A percentile compares a stretch with the other conserved stretches of the same genome.
Evolutionary conservation across 2,113 vertebrate genomes (phyloP).

Genomic region (Pluvialis apricaria): DNA sequence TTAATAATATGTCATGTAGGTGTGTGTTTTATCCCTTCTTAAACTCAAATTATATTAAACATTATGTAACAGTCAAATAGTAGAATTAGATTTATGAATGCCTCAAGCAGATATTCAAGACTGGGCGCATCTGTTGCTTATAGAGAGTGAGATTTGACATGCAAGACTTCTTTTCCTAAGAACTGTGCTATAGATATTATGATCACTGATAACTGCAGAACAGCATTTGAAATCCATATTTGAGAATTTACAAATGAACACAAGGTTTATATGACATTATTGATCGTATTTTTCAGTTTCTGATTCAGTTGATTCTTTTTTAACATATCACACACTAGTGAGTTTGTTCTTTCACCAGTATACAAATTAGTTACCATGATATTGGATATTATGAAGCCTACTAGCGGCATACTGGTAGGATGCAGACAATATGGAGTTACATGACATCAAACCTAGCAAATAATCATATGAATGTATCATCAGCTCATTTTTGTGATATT

Average conservation of each 20-base stretch:
- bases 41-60: not conserved
- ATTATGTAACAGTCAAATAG: not conserved
- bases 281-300: not conserved
- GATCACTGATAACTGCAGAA: not conserved
- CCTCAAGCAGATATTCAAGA: not conserved
- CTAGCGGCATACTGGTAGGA: not conserved
- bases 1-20: not conserved
- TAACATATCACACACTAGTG: not conserved
- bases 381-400: not conserved
- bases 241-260: not conserved
- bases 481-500: not conserved
- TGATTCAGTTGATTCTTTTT: not conserved
- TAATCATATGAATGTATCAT: not conserved
- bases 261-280: not conserved
- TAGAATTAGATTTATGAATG: not conserved
- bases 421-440: not conserved
- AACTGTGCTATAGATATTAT: not conserved
- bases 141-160: not conserved
- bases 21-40: not conserved
- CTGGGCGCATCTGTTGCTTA: not conserved
- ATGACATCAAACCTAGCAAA: not conserved
- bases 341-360: not conserved
- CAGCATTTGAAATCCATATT: not conserved
- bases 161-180: not conserved
- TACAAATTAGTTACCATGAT: not conserved